These are phyloP conservation scores for Paramuricea clavata DNA, from an alignment of 92 coral and sea anemone genomes.

Conservation along the genomic window DNA sequence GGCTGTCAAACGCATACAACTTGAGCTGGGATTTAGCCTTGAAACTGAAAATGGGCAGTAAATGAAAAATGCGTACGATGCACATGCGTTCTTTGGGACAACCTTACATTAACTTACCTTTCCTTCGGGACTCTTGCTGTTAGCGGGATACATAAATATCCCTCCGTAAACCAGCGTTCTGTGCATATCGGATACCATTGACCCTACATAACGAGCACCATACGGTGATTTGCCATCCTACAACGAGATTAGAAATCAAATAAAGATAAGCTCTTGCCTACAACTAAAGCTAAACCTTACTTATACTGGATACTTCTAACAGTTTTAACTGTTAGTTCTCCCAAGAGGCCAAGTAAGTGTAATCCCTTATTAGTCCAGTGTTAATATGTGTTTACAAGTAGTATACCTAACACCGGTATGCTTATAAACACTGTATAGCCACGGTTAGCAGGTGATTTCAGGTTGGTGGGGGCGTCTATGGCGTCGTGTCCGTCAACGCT, in stretches of 20 bases:
- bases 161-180: constrained; percentile 98
- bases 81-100: too few relatives aligned
- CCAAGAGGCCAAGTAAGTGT: background rate
- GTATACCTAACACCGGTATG: too few relatives aligned
- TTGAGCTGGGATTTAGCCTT: too few relatives aligned
- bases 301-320: background rate
- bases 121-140: constrained; percentile 91
- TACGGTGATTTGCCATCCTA: constrained; percentile 95
- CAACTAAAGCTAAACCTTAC: background rate
- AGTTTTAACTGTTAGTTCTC: background rate
- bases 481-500: too few relatives aligned
- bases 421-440: background rate
- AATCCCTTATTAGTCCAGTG: background rate
- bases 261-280: too few relatives aligned
- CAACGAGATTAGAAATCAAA: background rate
- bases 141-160: constrained; percentile 98
- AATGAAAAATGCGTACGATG: too few relatives aligned
- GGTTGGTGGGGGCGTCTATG: too few relatives aligned
- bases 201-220: constrained; percentile 98
- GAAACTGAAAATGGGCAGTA: too few relatives aligned
- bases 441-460: too few relatives aligned
- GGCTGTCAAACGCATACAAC: too few relatives aligned
- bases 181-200: constrained; percentile 99
- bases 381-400: too few relatives aligned
- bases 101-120: constrained; percentile 75